Evolutionary conservation across 2,797 vertebrate genomes (phyloP).

Genomic region (Intellagama lesueurii): DNA sequence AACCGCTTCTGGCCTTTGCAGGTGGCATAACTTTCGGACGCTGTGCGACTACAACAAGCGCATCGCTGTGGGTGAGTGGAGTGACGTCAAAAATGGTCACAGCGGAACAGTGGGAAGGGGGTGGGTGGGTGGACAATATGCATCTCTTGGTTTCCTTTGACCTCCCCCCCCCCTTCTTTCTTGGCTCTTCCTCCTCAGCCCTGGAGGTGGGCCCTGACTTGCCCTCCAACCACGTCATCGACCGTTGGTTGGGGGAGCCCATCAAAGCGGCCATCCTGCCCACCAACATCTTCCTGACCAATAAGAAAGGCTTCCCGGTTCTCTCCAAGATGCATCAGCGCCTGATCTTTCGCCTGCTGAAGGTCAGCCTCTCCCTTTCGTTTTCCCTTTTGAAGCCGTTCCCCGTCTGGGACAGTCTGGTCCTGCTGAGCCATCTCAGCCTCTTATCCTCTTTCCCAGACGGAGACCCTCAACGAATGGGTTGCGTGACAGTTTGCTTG

Average conservation of each 20-base stretch:
- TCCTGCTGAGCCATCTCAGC: background rate
- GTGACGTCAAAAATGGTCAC: background rate
- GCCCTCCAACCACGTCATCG: slow-evolving; percentile 87
- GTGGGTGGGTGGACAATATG: too few species aligned
- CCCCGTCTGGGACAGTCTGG: background rate
- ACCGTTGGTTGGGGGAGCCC: slow-evolving; percentile 94
- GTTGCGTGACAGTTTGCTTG: too few species aligned
- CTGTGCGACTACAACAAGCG: slow-evolving; percentile 96
- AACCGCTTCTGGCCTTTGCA: slow-evolving; percentile 57
- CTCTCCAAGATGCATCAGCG: slow-evolving; percentile 91
- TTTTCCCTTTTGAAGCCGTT: background rate
- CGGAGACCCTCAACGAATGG: too few species aligned
- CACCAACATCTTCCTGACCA: slow-evolving; percentile 92
- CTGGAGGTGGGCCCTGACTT: slow-evolving; percentile 92
- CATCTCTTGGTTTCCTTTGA: background rate
- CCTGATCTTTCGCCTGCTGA: slow-evolving; percentile 91
- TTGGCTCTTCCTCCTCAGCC: slow-evolving; percentile 74
- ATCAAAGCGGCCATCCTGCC: slow-evolving; percentile 94
- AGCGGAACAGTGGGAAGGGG: slow-evolving; percentile 76
- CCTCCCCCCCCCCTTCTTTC: background rate
- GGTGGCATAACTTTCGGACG: slow-evolving; percentile 94
- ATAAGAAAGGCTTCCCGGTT: slow-evolving; percentile 95
- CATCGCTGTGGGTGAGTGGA: slow-evolving; percentile 87
- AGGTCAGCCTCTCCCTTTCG: slow-evolving; percentile 75
- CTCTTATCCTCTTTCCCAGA: background rate